These are phyloP conservation scores for Trachymyrmex septentrionalis DNA, from an alignment of 1,140 invertebrate genomes.

Conservation along the genomic window DNA sequence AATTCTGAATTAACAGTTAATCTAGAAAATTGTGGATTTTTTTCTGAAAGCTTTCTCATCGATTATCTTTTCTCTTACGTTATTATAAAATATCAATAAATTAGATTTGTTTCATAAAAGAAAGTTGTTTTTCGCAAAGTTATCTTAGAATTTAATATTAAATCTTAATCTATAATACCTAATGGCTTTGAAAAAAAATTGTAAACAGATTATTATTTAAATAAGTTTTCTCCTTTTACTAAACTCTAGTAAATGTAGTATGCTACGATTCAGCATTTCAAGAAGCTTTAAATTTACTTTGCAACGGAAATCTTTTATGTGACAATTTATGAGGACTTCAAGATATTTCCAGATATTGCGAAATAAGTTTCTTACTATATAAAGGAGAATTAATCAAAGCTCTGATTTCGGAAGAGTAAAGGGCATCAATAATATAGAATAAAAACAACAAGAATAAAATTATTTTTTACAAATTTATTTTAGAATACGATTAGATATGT, in stretches of 20 bases:
- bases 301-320: conserved; percentile 20
- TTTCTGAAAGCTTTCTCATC: neutral
- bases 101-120: conserved; percentile 7
- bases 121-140: conserved; percentile 5
- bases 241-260: neutral
- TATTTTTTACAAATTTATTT: neutral
- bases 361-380: conserved; percentile 16
- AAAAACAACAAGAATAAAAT: neutral
- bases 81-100: conserved; percentile 23
- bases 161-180: neutral
- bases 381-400: neutral
- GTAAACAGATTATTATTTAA: conserved; percentile 38
- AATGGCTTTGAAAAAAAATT: neutral
- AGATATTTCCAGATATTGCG: neutral
- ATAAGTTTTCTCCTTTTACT: conserved; percentile 33
- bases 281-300: conserved; percentile 13
- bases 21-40: neutral
- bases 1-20: neutral
- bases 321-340: conserved; percentile 20
- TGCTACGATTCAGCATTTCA: conserved; percentile 18
- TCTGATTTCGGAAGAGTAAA: neutral
- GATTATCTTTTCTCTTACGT: neutral
- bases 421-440: neutral
- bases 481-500: neutral
- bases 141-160: conserved; percentile 30